These are phyloP conservation scores for Phasianus colchicus DNA, from an alignment of 2,113 vertebrate species.

Conservation along the genomic window DNA sequence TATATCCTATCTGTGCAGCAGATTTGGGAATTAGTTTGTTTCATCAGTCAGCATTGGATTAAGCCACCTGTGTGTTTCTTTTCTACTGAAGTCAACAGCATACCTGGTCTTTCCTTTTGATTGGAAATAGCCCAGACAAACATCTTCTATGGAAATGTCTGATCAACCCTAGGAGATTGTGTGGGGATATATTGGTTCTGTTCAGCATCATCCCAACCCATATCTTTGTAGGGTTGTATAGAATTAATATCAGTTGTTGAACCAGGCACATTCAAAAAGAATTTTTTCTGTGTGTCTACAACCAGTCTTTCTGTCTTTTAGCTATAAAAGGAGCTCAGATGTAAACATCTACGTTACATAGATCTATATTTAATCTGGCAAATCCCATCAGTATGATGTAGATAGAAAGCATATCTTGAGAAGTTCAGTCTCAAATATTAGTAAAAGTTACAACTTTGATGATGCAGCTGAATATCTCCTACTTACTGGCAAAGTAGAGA, in stretches of 20 bases:
- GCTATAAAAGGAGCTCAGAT: neutral
- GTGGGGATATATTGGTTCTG: neutral
- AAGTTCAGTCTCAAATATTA: conserved; percentile 21
- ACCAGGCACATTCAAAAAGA: neutral
- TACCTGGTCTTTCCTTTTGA: neutral
- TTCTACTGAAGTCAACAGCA: neutral
- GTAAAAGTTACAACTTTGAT: neutral
- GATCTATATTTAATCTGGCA: neutral
- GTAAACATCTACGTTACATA: neutral
- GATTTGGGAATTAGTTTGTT: neutral
- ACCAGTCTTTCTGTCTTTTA: neutral
- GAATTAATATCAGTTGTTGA: neutral
- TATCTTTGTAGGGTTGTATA: neutral
- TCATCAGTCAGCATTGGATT: neutral
- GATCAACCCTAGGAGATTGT: neutral
- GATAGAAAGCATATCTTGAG: neutral
- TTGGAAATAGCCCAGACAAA: neutral
- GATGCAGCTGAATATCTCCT: neutral
- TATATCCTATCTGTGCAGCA: neutral
- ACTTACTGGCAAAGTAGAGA: neutral
- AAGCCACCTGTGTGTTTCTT: neutral
- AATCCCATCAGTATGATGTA: neutral
- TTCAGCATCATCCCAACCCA: neutral
- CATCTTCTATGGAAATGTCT: neutral
- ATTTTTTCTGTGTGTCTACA: neutral